phyloP scores from a whole-genome alignment of 2,113 vertebrate species.

The Archocentrus centrarchus region DNA sequence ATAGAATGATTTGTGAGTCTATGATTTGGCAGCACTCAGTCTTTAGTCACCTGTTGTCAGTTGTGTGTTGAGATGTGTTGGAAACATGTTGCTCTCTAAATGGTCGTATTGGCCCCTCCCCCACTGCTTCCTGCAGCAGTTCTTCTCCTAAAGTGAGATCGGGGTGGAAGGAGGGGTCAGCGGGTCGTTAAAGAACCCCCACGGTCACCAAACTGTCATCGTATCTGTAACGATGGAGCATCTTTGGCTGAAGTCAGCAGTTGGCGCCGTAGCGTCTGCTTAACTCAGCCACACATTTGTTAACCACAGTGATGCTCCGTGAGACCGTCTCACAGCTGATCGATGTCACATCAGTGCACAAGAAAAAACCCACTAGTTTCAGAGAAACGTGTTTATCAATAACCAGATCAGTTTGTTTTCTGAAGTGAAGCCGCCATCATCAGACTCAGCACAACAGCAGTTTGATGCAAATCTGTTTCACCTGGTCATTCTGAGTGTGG shows the following conservation, averaged over 20 bases:
- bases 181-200: too few species aligned
- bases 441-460: fast-evolving
- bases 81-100: background rate
- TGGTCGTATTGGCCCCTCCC: too few species aligned
- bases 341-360: background rate
- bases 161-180: too few species aligned
- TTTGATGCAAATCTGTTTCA: background rate
- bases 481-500: background rate
- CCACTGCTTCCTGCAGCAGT: background rate
- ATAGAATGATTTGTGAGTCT: too few species aligned
- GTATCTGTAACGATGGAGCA: too few species aligned
- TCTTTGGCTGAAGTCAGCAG: too few species aligned
- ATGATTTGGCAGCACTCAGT: too few species aligned
- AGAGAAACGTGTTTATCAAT: too few species aligned
- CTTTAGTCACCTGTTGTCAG: too few species aligned
- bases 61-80: background rate
- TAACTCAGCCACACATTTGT: fast-evolving
- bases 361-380: too few species aligned
- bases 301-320: background rate
- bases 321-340: too few species aligned
- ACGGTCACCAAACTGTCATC: too few species aligned
- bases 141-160: background rate
- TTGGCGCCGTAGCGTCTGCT: background rate
- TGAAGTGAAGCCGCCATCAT: background rate
- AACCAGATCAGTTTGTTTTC: fast-evolving